Evolutionary conservation across 2,888 invertebrate species (phyloP), one percentile per base, ranked within the genome.

Genomic region (Koerneria pararmatus): DNA sequence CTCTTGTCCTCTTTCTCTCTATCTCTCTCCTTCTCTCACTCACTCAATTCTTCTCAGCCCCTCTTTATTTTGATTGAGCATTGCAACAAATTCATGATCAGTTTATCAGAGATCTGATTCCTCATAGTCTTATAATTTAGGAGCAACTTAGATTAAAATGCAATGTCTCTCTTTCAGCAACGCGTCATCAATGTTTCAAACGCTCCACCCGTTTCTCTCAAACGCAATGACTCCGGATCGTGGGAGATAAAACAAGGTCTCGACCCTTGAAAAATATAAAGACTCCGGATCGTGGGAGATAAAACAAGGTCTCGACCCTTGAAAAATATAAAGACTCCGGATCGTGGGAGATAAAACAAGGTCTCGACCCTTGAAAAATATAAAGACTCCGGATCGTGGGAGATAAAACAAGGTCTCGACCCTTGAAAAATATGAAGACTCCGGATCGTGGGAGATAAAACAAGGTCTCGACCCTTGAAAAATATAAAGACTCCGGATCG

Each of bases 151-250:
- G 22, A n/a, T 1, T 15, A 8, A 11, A 8, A 53, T n/a, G 8
- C 19, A 57, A 57, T 11, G n/a, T n/a, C n/a, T n/a, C 48, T 27
- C 2, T 62, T 75, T 66, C 61, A 78, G 77, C 77, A 79, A 72
- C 71, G 80, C 46, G 80, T 80, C 19, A 80, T 80, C 69, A 79
- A 79, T 68, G 78, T 80, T 22, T 78, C 78, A 15, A 80, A 80
- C 65, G 80, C 80, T 29, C 80, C 80, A 41, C 80, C 80, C 1
- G 80, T 80, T 15, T 77, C 78, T 6, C 69, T 80, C 53, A 70
- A 69, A 53, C 53, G 75, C 6, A 73, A 71, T 58, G 66, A 68
- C 22, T 73, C 74, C 37, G 78, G 78, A 48, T 67, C 69, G 34
- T 80, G 78, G 78, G 75, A 77, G 63, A 79, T 80, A 65, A 78